Conservation (phyloP, 2,113 vertebrate species). For the Microtus ochrogaster region DNA sequence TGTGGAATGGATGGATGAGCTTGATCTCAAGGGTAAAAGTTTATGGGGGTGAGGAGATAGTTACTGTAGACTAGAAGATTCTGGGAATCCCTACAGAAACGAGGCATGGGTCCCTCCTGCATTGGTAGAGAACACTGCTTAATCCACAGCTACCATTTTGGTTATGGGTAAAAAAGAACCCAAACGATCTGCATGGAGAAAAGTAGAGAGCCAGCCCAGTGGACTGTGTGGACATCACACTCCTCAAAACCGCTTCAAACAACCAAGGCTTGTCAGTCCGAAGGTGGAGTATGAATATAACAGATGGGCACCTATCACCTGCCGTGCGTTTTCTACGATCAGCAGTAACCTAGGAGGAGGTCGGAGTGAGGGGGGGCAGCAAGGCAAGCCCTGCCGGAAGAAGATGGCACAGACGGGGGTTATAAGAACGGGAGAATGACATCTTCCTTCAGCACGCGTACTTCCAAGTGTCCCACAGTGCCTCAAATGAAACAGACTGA, state of each 20-base stretch:
- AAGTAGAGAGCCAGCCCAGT: neutral
- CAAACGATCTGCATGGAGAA: fast-evolving
- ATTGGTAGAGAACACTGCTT: too few relatives aligned
- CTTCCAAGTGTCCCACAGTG: slow-evolving; percentile 7
- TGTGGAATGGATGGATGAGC: neutral
- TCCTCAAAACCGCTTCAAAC: neutral
- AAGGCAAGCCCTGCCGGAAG: neutral
- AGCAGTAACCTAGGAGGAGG: neutral
- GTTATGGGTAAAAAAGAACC: neutral
- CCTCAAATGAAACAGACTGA: neutral
- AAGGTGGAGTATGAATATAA: fast-evolving
- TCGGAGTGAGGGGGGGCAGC: fast-evolving
- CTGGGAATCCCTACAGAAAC: neutral
- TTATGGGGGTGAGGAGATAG: neutral
- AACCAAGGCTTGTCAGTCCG: fast-evolving
- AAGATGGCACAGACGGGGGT: neutral
- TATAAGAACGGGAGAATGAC: neutral
- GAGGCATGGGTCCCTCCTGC: fast-evolving
- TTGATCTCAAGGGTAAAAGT: neutral
- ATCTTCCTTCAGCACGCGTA: neutral
- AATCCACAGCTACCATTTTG: neutral
- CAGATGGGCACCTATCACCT: fast-evolving
- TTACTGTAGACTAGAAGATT: neutral
- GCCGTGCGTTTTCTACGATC: fast-evolving
- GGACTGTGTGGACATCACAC: fast-evolving